Evolutionary conservation across 2,797 vertebrate genomes (phyloP), one percentile per base, ranked within the genome.

Genomic region (Podargus strigoides): DNA sequence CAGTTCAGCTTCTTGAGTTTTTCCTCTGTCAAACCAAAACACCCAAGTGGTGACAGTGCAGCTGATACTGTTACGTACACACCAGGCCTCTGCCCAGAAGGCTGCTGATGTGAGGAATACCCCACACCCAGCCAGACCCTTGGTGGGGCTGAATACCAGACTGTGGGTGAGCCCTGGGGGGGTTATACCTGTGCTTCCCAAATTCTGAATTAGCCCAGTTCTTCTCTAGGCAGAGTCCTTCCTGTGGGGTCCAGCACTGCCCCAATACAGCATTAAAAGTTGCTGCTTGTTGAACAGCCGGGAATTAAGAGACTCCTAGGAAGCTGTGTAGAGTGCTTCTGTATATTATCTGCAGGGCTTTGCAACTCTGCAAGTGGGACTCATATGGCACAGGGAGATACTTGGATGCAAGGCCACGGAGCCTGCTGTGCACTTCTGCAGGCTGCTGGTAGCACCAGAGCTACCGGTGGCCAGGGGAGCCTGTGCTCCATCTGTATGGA

Each of bases 401-500:
- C 85, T 37, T 69, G 79, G 26, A 18, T 56, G 58, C 32, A 34
- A 16, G 47, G 34, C 55, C 7, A 2, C 0, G 2, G 62, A 59
- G 69, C 36, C 47, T 7, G 7, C 73, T 59, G 12, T 58, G n/a
- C 19, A 0, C n/a, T 59, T 56, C 41, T 11, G 36, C 73, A 47
- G 70, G 30, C 52, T 72, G 37, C 83, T 0, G 0, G 1, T 26
- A 50, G 74, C 0, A 0, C 67, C 47, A 30, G 63, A 63, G 76
- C 67, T 17, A 3, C 58, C 0, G 1, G 52, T 26, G 14, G 49
- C 53, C 41, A 3, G 3, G 18, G 52, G 37, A 8, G 3, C 20
- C 28, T 46, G 23, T 32, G 49, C 30, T 39, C 23, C 4, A 0
- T 47, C 46, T 42, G 15, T 27, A 3, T 9, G 37, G 28, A 63